Evolutionary conservation across 2,113 vertebrate species (phyloP).

Genomic region (Suricata suricatta): DNA sequence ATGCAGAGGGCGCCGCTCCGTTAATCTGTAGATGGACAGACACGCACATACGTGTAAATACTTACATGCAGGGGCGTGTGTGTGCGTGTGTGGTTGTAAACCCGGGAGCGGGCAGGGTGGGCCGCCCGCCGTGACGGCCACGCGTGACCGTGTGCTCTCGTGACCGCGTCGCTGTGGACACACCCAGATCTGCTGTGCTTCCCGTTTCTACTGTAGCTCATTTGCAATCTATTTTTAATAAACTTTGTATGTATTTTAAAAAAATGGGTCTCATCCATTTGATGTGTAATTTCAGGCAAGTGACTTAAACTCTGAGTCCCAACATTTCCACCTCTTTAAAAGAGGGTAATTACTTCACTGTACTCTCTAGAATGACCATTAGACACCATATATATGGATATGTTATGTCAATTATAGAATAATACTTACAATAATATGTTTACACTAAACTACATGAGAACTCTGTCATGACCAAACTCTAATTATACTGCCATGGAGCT

Average conservation of each 20-base stretch:
- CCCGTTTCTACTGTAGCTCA: slow-evolving; percentile 90
- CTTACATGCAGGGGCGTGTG: background rate
- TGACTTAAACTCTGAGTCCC: background rate
- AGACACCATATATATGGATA: background rate
- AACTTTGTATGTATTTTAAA: slow-evolving; percentile 91
- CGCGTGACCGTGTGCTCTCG: slow-evolving; percentile 84
- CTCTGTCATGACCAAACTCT: background rate
- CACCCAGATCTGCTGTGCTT: slow-evolving; percentile 88
- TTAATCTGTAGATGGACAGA: slow-evolving; percentile 75
- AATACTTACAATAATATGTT: background rate
- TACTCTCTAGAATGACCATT: background rate
- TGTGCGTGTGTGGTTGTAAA: slow-evolving; percentile 31
- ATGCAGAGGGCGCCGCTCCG: slow-evolving; percentile 78
- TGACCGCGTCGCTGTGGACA: slow-evolving; percentile 83
- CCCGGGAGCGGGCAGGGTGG: slow-evolving; percentile 76
- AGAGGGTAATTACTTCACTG: background rate
- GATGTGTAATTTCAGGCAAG: background rate
- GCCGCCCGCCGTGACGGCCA: slow-evolving; percentile 79
- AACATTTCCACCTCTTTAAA: background rate
- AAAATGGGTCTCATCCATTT: too few species aligned
- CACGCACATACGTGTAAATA: background rate
- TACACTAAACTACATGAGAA: background rate
- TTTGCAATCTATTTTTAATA: slow-evolving; percentile 90
- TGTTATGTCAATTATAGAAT: background rate
- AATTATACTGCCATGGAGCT: background rate